phyloP scores from a whole-genome alignment of 2,113 vertebrate species.

The Mormyrus lacerda region DNA sequence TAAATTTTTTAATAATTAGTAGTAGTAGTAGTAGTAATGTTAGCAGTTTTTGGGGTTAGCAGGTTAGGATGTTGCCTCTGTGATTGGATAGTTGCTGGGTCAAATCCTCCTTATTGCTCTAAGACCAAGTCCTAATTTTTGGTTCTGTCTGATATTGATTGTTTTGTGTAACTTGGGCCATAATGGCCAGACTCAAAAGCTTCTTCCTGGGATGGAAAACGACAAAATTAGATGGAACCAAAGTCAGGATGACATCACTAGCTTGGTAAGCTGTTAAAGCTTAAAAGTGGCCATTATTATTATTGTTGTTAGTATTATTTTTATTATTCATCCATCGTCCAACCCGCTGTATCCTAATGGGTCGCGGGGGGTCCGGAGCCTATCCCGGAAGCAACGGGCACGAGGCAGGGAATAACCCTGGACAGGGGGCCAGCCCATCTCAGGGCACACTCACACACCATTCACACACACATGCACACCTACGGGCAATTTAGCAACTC shows the following conservation, averaged over 20 bases:
- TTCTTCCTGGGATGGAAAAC: neutral
- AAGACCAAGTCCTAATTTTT: neutral
- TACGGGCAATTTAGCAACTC: too few species aligned
- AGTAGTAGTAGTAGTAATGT: neutral
- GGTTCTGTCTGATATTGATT: neutral
- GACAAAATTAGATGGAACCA: neutral
- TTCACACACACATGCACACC: too few species aligned
- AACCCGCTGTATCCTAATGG: too few species aligned
- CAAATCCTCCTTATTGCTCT: neutral
- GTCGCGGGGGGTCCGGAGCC: too few species aligned
- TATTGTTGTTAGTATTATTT: neutral
- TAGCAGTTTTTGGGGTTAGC: neutral
- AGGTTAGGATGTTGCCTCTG: neutral
- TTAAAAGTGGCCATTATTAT: neutral
- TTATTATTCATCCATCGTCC: too few species aligned
- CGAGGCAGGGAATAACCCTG: too few species aligned
- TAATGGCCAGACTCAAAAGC: neutral
- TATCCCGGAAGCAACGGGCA: too few species aligned
- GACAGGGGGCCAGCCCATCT: too few species aligned
- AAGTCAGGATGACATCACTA: neutral
- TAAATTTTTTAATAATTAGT: too few species aligned
- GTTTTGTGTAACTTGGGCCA: neutral
- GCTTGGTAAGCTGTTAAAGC: neutral
- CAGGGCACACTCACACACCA: too few species aligned
- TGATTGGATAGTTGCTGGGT: neutral